Conservation (phyloP, 2,888 invertebrate genomes). For the Sthenelais limicola region DNA sequence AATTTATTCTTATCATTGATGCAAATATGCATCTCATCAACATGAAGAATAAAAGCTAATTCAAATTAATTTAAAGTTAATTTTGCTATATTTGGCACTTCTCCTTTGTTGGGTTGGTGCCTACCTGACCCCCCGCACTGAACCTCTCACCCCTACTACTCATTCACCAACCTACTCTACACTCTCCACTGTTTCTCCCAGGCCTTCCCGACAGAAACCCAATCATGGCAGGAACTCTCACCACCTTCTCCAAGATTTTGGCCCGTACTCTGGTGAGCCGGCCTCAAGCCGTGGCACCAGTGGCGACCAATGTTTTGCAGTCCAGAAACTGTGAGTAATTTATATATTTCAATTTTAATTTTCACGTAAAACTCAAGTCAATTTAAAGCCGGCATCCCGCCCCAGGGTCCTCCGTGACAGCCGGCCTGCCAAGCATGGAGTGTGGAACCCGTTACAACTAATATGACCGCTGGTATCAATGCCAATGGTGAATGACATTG, state of each 20-base stretch:
- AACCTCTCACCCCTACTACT: constrained; percentile 3
- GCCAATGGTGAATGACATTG: too few species aligned
- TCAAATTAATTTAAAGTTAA: not conserved
- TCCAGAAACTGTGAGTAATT: constrained; percentile 65
- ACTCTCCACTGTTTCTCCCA: too few species aligned
- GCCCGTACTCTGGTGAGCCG: constrained; percentile 57
- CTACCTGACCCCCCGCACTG: not conserved
- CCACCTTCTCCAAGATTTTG: constrained; percentile 56
- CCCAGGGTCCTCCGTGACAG: not conserved
- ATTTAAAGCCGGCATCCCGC: not conserved
- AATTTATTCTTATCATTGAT: too few species aligned
- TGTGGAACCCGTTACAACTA: constrained; percentile 12
- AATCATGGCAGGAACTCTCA: constrained; percentile 46
- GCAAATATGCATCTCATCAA: too few species aligned
- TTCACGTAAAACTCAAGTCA: not conserved
- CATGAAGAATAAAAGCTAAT: too few species aligned
- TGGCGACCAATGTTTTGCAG: constrained; percentile 55
- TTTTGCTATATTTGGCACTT: not conserved
- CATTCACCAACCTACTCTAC: too few species aligned
- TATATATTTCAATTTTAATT: not conserved
- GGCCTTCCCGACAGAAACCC: too few species aligned
- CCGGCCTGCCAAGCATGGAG: not conserved
- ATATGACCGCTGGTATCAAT: too few species aligned
- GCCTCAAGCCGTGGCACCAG: constrained; percentile 61
- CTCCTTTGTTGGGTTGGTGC: not conserved